Conservation (phyloP, 2,113 vertebrate genomes). For the Centrocercus urophasianus region DNA sequence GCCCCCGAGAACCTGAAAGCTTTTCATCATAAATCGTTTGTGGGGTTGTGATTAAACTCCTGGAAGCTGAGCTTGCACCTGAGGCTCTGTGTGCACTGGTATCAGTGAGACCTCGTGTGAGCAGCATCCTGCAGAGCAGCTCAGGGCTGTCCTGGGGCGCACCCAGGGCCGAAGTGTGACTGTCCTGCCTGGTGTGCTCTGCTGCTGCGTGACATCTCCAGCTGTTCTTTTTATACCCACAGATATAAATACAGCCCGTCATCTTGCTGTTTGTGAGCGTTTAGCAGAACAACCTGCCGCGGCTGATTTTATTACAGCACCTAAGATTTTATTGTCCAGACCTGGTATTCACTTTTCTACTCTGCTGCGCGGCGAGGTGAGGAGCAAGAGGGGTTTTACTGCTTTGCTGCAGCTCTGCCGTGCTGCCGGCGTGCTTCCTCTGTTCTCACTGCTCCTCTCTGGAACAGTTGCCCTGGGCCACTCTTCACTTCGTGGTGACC, state of each 20-base stretch:
- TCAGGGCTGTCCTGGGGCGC: background rate
- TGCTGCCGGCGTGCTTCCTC: background rate
- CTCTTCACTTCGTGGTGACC: background rate
- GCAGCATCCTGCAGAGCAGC: background rate
- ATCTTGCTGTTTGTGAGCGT: background rate
- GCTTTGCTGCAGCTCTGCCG: background rate
- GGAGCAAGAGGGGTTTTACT: background rate
- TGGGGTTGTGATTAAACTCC: background rate
- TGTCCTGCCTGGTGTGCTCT: background rate
- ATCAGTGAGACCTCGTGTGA: background rate
- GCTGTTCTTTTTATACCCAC: fast-evolving
- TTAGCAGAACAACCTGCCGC: background rate
- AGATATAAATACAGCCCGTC: background rate
- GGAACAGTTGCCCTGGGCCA: background rate
- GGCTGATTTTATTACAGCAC: background rate
- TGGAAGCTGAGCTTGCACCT: background rate
- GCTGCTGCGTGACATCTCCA: background rate
- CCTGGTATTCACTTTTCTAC: background rate
- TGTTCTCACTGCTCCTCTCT: background rate
- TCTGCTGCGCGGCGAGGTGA: background rate
- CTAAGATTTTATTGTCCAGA: background rate
- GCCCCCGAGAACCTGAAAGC: background rate
- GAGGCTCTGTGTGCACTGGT: background rate
- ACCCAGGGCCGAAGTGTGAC: background rate
- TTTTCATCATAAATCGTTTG: background rate